Evolutionary conservation across 2,113 vertebrate species (phyloP).

Genomic region (Oenanthe melanoleuca): DNA sequence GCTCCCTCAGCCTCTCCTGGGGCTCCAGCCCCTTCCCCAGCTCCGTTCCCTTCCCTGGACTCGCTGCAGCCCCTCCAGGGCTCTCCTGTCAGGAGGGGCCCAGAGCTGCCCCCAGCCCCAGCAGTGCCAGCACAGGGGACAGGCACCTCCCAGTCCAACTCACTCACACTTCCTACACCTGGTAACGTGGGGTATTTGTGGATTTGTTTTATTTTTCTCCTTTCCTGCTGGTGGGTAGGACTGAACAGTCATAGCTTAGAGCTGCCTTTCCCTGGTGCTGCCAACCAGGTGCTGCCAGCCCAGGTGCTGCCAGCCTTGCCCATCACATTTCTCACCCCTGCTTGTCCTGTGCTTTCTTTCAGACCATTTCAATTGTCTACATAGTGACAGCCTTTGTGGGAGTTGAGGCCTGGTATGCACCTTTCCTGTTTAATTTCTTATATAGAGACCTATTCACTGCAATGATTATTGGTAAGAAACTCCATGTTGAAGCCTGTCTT

Average conservation of each 20-base stretch:
- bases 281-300: background rate
- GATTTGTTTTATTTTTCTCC: background rate
- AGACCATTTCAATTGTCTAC: constrained; percentile 98
- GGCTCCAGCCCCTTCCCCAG: too few species aligned
- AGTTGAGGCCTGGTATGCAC: constrained; percentile 95
- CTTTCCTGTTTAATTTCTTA: constrained; percentile 87
- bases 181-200: fast-evolving
- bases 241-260: fast-evolving
- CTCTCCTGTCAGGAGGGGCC: background rate
- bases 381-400: constrained; percentile 93
- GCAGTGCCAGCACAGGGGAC: background rate
- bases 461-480: constrained; percentile 94
- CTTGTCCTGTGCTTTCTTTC: constrained; percentile 65
- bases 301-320: background rate
- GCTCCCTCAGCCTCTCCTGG: too few species aligned
- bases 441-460: constrained; percentile 96
- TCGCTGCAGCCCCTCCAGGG: background rate
- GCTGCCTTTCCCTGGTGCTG: background rate
- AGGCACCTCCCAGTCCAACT: background rate
- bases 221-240: background rate
- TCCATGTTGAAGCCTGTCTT: constrained; percentile 74
- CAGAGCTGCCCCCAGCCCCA: background rate
- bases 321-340: background rate
- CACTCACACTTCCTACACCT: background rate
- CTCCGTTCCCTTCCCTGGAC: background rate